These are phyloP conservation scores for Engystomops pustulosus DNA, from an alignment of 2,113 vertebrate genomes.

Conservation along the genomic window DNA sequence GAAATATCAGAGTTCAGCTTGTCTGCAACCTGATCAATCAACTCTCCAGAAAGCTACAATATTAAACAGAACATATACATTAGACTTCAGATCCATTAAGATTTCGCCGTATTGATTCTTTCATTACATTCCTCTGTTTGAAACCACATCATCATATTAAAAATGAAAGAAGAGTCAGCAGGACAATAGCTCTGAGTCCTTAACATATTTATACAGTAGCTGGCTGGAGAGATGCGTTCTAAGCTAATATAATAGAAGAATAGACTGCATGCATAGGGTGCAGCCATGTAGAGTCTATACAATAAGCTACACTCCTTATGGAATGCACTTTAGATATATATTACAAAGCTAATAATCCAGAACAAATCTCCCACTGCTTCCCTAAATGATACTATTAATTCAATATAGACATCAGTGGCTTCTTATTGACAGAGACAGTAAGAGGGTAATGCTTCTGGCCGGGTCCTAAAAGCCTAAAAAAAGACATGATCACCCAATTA, in stretches of 20 bases:
- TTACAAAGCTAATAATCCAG: conserved; percentile 2
- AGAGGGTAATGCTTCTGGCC: conserved; percentile 38
- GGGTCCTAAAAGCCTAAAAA: conserved; percentile 38
- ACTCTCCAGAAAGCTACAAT: conserved; percentile 50
- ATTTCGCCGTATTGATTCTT: conserved; percentile 60
- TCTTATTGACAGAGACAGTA: conserved; percentile 46
- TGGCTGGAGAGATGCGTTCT: conserved; percentile 16
- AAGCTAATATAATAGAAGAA: conserved; percentile 9
- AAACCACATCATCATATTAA: conserved; percentile 28
- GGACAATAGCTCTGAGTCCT: conserved; percentile 31
- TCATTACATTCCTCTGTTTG: conserved; percentile 48
- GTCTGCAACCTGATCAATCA: conserved; percentile 61
- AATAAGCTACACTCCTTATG: background rate
- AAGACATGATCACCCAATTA: conserved; percentile 51
- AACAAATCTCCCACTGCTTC: background rate
- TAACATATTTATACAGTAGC: conserved; percentile 32
- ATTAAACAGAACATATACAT: conserved; percentile 65
- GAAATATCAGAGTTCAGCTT: conserved; percentile 65
- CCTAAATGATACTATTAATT: conserved; percentile 18
- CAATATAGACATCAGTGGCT: conserved; percentile 42
- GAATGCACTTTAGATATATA: conserved; percentile 49
- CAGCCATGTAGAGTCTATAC: conserved; percentile 4
- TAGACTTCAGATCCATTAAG: conserved; percentile 63
- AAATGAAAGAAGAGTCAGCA: conserved; percentile 54
- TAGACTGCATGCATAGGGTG: background rate